Evolutionary conservation across 1,140 invertebrate genomes (phyloP).

Genomic region (Panulirus ornatus): DNA sequence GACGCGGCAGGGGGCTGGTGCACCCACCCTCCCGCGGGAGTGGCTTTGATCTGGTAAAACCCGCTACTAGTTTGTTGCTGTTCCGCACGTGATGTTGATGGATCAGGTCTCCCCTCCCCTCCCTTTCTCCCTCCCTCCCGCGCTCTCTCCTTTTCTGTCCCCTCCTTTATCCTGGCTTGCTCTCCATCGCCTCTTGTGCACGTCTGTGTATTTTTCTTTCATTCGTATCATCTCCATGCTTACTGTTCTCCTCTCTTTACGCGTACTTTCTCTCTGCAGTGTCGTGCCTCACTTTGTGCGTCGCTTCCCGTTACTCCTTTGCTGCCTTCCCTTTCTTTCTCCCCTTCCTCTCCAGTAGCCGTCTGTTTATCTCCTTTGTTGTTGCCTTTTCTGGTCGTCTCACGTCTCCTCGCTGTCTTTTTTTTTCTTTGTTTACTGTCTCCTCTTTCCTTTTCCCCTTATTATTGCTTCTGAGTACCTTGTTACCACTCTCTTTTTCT

Average conservation of each 20-base stretch:
- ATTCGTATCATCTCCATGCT: background rate
- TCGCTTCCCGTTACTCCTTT: background rate
- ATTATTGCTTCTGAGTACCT: background rate
- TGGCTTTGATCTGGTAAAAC: conserved; percentile 16
- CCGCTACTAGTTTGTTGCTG: background rate
- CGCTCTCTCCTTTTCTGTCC: background rate
- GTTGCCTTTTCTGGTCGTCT: background rate
- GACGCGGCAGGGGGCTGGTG: background rate
- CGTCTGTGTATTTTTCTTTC: background rate
- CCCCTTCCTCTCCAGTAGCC: background rate
- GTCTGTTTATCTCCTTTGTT: background rate
- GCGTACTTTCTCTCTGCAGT: too few relatives aligned
- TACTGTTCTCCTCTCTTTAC: too few relatives aligned
- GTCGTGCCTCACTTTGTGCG: too few relatives aligned
- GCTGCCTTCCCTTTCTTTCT: background rate
- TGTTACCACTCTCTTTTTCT: background rate
- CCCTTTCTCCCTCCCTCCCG: too few relatives aligned
- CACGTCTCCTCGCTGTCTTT: background rate
- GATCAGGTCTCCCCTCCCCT: background rate
- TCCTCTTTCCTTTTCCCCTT: background rate
- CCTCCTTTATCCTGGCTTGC: too few relatives aligned
- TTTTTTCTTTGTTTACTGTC: background rate
- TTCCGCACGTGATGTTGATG: conserved; percentile 22
- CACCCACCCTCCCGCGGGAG: background rate
- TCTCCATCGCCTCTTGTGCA: background rate